These are phyloP conservation scores for Chalcis sispes DNA, from an alignment of 2,888 invertebrate species.

Conservation along the genomic window DNA sequence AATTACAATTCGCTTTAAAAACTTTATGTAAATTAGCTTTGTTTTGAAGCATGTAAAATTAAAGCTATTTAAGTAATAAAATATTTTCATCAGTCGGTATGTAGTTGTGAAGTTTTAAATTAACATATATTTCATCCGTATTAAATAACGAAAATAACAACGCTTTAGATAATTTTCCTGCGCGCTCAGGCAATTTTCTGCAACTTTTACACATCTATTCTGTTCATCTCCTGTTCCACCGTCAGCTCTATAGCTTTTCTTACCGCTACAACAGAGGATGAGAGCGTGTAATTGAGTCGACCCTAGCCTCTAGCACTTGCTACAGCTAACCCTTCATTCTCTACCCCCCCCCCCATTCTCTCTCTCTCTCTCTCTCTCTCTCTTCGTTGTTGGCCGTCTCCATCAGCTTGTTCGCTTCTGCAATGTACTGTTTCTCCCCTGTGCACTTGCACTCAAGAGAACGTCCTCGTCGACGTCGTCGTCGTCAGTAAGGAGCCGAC, in stretches of 20 bases:
- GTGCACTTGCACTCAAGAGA: background rate
- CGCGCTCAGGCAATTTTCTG: background rate
- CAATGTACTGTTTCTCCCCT: constrained; percentile 2
- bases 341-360: background rate
- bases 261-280: background rate
- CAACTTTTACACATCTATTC: constrained; percentile 9
- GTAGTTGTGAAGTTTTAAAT: no score
- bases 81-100: no score
- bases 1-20: no score
- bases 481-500: background rate
- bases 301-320: constrained; percentile 26
- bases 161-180: background rate
- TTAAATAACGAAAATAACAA: no score
- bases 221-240: constrained; percentile 29
- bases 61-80: no score
- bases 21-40: no score
- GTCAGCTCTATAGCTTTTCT: constrained; percentile 24
- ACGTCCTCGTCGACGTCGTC: no score
- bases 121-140: no score
- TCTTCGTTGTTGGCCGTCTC: constrained; percentile 4
- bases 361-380: constrained; percentile 15
- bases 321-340: constrained; percentile 21
- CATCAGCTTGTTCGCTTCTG: constrained; percentile 21
- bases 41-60: no score
- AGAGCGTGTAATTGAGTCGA: constrained; percentile 52